Conservation (phyloP, 2,888 invertebrate genomes). For the Tachina grossa region DNA sequence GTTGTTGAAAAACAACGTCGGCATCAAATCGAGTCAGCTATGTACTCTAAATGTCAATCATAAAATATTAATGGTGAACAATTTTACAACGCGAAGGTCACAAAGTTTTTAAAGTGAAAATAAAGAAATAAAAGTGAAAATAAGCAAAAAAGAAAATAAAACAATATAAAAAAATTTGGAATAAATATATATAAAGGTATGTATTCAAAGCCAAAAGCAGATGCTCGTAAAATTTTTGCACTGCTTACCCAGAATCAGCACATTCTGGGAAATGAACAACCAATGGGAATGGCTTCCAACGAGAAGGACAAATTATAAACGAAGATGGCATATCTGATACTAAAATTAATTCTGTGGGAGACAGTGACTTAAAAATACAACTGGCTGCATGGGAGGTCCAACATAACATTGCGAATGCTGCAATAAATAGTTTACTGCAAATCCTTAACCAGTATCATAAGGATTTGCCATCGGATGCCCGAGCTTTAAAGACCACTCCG, state of each 20-base stretch:
- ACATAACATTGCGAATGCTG: conserved; percentile 36
- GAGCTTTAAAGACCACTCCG: neutral
- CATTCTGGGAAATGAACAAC: no score
- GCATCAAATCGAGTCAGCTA: no score
- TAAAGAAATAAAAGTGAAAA: neutral
- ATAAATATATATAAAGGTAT: conserved; percentile 15
- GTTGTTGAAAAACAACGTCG: no score
- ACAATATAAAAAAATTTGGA: conserved; percentile 8
- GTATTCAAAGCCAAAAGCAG: conserved; percentile 1
- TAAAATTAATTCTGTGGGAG: conserved; percentile 19
- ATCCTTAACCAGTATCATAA: conserved; percentile 23
- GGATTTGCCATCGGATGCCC: neutral
- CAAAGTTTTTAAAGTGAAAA: neutral
- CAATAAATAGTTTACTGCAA: conserved; percentile 37
- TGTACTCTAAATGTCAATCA: neutral
- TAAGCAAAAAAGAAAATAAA: neutral
- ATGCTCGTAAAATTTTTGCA: conserved; percentile 5
- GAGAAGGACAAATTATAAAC: conserved; percentile 3
- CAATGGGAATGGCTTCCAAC: neutral
- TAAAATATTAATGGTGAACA: conserved; percentile 13
- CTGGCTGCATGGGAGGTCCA: conserved; percentile 33
- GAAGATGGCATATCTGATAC: conserved; percentile 22
- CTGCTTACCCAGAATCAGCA: neutral
- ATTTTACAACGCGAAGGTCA: conserved; percentile 14
- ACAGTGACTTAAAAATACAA: neutral